A percentile compares a stretch with the other conserved stretches of the same genome.
phyloP scores from a whole-genome alignment of 1,140 invertebrate genomes.

The Conus ventricosus region DNA sequence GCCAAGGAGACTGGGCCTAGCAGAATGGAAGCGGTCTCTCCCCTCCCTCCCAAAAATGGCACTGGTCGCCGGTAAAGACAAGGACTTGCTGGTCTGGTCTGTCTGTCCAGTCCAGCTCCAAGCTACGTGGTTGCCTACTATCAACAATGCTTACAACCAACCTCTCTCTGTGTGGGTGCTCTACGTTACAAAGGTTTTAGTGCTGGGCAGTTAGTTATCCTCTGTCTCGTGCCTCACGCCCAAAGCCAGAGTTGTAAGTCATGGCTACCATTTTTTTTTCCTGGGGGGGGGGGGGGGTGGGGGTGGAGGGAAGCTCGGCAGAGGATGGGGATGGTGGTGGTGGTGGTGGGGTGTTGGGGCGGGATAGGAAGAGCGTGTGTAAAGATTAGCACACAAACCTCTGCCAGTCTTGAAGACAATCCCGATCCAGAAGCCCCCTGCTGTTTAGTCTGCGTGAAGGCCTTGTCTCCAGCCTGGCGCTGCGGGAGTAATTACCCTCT shows the following conservation, averaged over 20 bases:
- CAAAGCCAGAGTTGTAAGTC: background rate
- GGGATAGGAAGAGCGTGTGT: conserved; percentile 1
- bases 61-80: too few relatives aligned
- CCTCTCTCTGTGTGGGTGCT: background rate
- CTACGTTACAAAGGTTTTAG: background rate
- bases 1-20: too few relatives aligned
- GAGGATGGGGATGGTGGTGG: background rate
- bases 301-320: background rate
- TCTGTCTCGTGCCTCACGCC: background rate
- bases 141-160: too few relatives aligned
- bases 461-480: conserved; percentile 7
- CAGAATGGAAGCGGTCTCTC: too few relatives aligned
- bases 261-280: background rate
- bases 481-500: conserved; percentile 14
- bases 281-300: background rate
- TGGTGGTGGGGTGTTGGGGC: background rate
- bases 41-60: too few relatives aligned
- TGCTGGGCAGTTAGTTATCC: background rate
- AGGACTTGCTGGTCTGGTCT: too few relatives aligned
- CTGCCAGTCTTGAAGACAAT: background rate
- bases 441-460: conserved; percentile 22
- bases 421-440: background rate
- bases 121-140: too few relatives aligned
- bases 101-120: too few relatives aligned
- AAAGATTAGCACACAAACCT: background rate